Evolutionary conservation across 2,888 invertebrate genomes (phyloP), one percentile per base, ranked within the genome.

Genomic region (Melangyna quadrimaculata): DNA sequence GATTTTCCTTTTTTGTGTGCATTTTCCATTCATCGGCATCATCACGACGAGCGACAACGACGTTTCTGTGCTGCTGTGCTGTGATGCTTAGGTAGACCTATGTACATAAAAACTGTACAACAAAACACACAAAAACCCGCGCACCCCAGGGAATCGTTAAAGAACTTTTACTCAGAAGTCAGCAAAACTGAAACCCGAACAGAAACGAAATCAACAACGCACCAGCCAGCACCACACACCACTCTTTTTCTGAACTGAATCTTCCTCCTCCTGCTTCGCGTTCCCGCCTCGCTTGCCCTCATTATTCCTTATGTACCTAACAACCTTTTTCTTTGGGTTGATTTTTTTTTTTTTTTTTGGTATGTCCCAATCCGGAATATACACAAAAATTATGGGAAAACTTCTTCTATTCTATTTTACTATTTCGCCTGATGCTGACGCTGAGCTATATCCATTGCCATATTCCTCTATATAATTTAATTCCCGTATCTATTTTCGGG

Each of bases 401-500:
- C 35, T 80, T 80, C 63, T 43, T 45, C 24, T 53, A 10, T 70
- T 14, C 37, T 35, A 17, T 19, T 22, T 29, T 48, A 19, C 17
- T 45, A 3, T 8, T 1, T 3, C 7, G 6, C 14, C 24, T 51
- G 37, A 14, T 40, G 51, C 51, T 19, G 19, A 2, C 4, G 19
- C 22, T 48, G 1, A 4, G 40, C 69, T 51, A 48, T 72, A 37
- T 61, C 53, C 43, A 84, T 71, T 78, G 77, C 70, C 77, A 77
- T 80, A 55, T 86, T n/a, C n/a, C 69, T 86, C 59, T 81, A 78
- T 81, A 81, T 86, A 86, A 86, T 81, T 86, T 78, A 81, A 86
- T 78, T 81, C 81, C 77, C 80, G 63, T 86, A 86, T 86, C 86
- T 86, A 81, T 86, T 86, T 81, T 86, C 81, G 86, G 80, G 81